Evolutionary conservation across 2,888 invertebrate genomes (phyloP), one percentile per base, ranked within the genome.

Genomic region (Epinotia nisella): DNA sequence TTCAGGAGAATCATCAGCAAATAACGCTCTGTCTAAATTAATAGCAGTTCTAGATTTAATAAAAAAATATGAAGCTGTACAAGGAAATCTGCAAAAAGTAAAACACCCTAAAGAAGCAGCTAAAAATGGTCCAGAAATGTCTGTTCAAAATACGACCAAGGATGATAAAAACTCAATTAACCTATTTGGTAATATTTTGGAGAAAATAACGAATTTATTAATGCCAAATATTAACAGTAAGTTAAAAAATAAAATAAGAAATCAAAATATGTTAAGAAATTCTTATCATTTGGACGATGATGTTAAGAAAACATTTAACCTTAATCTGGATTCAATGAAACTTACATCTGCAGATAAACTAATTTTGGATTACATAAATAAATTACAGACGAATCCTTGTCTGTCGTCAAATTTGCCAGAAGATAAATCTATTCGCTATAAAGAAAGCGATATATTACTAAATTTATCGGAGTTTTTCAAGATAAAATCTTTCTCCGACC

Each of bases 381-480:
- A 87, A 59, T 82, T 92, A 13, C 83, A 89, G 74, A 83, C 74
- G 39, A 88, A 85, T 71, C 87, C 91, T 39, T 91, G 90, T 71
- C 73, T 88, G 5, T 75, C 69, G 0, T 83, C 82, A 10, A 79
- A 80, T 49, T 75, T 81, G 17, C 75, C 79, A 5, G 75, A 80
- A 49, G 51, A 75, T 21, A 79, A 76, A 39, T 41, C 76, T 11
- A 51, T 78, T n/a, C 76, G 83, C n/a, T 82, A 78, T 62, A 67
- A 87, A 41, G 85, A 89, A 83, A 87, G 90, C 1, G 85, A 88
- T 72, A 87, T 90, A 76, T 78, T 92, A 65, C 79, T 89, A 2
- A 91, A 90, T 76, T 79, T 93, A 51, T 88, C 90, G 0, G 90
- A 93, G 69, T 89, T 92, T 76, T 87, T 90, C 5, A 92, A 90